Evolutionary conservation across 1,140 invertebrate species (phyloP).

Genomic region (Danaus plexippus): DNA sequence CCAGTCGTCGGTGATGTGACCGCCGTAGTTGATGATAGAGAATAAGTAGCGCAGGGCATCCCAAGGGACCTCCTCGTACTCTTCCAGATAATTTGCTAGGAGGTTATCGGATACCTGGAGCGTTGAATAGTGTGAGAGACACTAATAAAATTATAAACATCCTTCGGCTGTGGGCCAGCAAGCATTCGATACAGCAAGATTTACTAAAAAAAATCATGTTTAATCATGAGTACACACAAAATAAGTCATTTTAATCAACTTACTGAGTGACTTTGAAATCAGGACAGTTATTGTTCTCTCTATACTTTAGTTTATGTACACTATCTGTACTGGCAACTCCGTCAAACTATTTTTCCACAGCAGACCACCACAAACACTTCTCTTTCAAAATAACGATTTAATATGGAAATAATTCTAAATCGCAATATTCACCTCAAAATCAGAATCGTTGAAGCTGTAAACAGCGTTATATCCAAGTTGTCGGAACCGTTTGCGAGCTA

Average conservation of each 20-base stretch:
- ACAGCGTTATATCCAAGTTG: slow-evolving; percentile 92
- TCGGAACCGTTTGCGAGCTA: slow-evolving; percentile 91
- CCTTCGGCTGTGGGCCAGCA: too few relatives aligned
- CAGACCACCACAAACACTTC: too few relatives aligned
- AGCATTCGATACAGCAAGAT: too few relatives aligned
- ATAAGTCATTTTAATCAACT: too few relatives aligned
- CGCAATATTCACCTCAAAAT: slow-evolving; percentile 81
- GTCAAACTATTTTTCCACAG: too few relatives aligned
- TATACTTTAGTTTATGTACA: too few relatives aligned
- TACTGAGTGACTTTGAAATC: too few relatives aligned
- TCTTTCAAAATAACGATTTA: background rate
- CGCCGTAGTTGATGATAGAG: slow-evolving; percentile 94
- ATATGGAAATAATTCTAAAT: background rate
- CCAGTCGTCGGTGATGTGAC: slow-evolving; percentile 96
- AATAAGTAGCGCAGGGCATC: slow-evolving; percentile 92
- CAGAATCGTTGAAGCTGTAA: slow-evolving; percentile 91
- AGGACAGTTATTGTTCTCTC: too few relatives aligned
- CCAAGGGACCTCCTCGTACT: slow-evolving; percentile 90
- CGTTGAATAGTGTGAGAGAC: background rate
- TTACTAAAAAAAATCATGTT: too few relatives aligned
- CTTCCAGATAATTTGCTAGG: slow-evolving; percentile 84
- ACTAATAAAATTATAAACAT: background rate
- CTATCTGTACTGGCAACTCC: too few relatives aligned
- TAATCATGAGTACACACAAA: too few relatives aligned
- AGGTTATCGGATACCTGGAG: slow-evolving; percentile 84